These are phyloP conservation scores for Julus scanicus DNA, from an alignment of 2,888 invertebrate genomes.

Conservation along the genomic window DNA sequence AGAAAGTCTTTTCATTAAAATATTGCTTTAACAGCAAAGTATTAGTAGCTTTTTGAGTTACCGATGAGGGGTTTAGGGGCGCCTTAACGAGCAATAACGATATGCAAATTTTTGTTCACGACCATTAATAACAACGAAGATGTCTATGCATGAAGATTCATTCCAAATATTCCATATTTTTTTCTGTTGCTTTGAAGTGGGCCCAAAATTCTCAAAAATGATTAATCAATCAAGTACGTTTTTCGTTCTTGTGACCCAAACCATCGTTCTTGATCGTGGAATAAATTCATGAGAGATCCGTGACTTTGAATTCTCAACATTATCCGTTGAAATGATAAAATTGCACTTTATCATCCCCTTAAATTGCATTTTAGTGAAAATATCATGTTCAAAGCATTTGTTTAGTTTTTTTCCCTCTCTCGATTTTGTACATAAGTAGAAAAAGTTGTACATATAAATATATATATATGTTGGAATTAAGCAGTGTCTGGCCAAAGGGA, in stretches of 20 bases:
- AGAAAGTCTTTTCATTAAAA: too few species aligned
- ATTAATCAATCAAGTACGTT: too few species aligned
- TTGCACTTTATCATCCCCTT: not conserved
- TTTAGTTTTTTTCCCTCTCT: not conserved
- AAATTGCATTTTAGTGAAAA: not conserved
- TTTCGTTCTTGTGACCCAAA: not conserved
- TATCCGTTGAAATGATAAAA: not conserved
- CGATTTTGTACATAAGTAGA: conserved; percentile 1
- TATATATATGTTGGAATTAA: not conserved
- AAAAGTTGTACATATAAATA: conserved; percentile 1
- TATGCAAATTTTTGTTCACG: too few species aligned
- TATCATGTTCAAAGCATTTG: not conserved
- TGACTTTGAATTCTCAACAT: not conserved
- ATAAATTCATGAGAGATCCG: not conserved
- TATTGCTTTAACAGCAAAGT: too few species aligned
- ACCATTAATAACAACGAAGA: too few species aligned
- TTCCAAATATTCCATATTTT: too few species aligned
- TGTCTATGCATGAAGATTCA: too few species aligned
- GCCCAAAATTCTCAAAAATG: too few species aligned
- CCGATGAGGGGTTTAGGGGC: too few species aligned
- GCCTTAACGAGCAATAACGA: too few species aligned
- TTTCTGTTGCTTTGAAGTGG: too few species aligned
- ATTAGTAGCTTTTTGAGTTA: too few species aligned
- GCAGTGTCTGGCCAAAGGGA: not conserved
- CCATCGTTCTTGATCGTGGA: not conserved